Evolutionary conservation across 2,888 invertebrate species (phyloP).

Genomic region (Epinotia brunnichana): DNA sequence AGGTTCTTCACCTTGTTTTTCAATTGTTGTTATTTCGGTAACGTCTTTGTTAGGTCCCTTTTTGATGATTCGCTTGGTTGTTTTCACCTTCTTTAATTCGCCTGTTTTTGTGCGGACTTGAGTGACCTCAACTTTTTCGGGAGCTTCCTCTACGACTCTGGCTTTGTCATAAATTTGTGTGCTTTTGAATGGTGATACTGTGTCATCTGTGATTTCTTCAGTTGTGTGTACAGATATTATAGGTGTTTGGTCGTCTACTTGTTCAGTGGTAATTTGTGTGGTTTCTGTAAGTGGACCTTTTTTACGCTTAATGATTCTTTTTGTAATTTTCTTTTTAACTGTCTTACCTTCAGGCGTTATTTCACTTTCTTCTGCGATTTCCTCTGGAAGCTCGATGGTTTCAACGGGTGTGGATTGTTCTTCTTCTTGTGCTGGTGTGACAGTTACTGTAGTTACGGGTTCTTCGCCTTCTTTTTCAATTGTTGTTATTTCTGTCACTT

Average conservation of each 20-base stretch:
- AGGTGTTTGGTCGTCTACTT: slow-evolving; percentile 46
- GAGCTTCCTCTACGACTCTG: slow-evolving; percentile 16
- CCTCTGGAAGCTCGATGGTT: background rate
- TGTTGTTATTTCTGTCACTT: slow-evolving; percentile 12
- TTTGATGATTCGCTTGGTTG: slow-evolving; percentile 74
- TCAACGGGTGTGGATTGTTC: slow-evolving; percentile 26
- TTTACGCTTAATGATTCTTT: background rate
- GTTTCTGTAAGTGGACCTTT: slow-evolving; percentile 5
- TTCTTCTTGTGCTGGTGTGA: slow-evolving; percentile 23
- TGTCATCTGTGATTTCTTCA: slow-evolving; percentile 56
- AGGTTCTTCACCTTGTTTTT: slow-evolving; percentile 66
- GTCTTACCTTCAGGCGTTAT: slow-evolving; percentile 2
- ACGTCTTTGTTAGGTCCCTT: slow-evolving; percentile 72
- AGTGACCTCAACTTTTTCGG: slow-evolving; percentile 50
- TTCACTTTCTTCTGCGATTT: background rate
- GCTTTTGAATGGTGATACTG: slow-evolving; percentile 52
- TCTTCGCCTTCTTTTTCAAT: slow-evolving; percentile 10
- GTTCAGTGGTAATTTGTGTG: slow-evolving; percentile 9
- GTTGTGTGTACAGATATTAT: slow-evolving; percentile 55
- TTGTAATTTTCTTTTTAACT: background rate
- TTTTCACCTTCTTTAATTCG: slow-evolving; percentile 61
- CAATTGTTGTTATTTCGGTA: slow-evolving; percentile 75
- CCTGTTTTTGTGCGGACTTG: slow-evolving; percentile 67
- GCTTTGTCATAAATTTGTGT: slow-evolving; percentile 18
- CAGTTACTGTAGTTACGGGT: slow-evolving; percentile 3